These are phyloP conservation scores for Mareca strepera DNA, from an alignment of 2,797 vertebrate genomes.

Conservation along the genomic window DNA sequence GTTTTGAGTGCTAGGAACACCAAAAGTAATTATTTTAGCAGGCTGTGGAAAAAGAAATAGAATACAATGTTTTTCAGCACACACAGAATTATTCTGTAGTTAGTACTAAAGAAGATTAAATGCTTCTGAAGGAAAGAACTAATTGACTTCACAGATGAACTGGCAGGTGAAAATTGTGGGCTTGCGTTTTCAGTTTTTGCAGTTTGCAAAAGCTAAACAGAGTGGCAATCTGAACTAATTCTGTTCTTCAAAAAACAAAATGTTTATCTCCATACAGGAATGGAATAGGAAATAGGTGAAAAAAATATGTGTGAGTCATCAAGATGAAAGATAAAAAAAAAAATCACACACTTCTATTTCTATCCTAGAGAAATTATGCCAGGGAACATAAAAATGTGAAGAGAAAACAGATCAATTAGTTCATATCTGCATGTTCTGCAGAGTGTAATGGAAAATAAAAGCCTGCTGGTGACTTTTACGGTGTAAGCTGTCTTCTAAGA, in stretches of 20 bases:
- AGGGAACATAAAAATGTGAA: neutral
- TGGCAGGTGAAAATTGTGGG: neutral
- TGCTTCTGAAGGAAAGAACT: neutral
- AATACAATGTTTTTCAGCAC: neutral
- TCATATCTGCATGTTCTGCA: neutral
- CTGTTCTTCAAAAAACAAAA: neutral
- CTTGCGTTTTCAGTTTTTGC: neutral
- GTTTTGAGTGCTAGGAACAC: neutral
- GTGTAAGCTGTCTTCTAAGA: neutral
- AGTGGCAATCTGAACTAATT: neutral
- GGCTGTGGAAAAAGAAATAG: neutral
- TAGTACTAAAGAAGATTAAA: neutral
- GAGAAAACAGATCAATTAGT: neutral
- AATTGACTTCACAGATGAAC: neutral
- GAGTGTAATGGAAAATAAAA: neutral
- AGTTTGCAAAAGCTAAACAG: neutral
- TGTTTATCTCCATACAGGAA: neutral
- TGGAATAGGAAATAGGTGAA: neutral
- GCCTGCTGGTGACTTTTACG: too few species aligned
- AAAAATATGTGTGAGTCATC: neutral
- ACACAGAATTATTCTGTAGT: neutral
- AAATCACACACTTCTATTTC: neutral
- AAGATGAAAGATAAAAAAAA: slow-evolving; percentile 1
- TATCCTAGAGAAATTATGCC: neutral
- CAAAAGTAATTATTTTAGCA: neutral